These are phyloP conservation scores for Callipepla californica DNA, from an alignment of 2,113 vertebrate species.

Conservation along the genomic window DNA sequence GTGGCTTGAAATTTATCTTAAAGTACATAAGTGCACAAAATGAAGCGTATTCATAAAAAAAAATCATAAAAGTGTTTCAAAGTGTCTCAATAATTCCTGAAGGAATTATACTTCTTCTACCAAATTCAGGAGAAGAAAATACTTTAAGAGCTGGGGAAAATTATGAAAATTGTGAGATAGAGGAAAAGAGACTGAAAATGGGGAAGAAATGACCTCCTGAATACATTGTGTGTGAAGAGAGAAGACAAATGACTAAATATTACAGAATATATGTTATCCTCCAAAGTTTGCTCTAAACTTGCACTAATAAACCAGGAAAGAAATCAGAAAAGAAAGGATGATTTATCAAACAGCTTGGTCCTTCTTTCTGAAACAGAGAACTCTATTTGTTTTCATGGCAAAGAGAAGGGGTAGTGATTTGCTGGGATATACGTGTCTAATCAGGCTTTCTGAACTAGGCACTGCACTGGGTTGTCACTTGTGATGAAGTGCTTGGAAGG, in stretches of 20 bases:
- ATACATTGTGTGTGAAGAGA: neutral
- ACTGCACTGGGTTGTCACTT: neutral
- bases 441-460: neutral
- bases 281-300: neutral
- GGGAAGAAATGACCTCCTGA: neutral
- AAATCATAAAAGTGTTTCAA: neutral
- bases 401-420: constrained; percentile 7
- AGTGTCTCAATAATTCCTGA: neutral
- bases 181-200: neutral
- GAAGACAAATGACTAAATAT: neutral
- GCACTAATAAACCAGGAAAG: neutral
- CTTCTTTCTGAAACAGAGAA: neutral
- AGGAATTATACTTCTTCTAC: neutral
- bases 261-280: neutral
- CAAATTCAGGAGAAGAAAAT: neutral
- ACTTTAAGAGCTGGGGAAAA: neutral
- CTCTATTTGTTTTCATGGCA: neutral
- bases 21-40: neutral
- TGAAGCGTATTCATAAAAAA: neutral
- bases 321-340: neutral
- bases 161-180: neutral
- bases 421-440: neutral
- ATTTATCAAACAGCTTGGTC: neutral
- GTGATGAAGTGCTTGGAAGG: neutral
- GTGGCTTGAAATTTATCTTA: neutral